These are phyloP conservation scores for Muntiacus reevesi DNA, from an alignment of 2,113 vertebrate genomes.

Conservation along the genomic window DNA sequence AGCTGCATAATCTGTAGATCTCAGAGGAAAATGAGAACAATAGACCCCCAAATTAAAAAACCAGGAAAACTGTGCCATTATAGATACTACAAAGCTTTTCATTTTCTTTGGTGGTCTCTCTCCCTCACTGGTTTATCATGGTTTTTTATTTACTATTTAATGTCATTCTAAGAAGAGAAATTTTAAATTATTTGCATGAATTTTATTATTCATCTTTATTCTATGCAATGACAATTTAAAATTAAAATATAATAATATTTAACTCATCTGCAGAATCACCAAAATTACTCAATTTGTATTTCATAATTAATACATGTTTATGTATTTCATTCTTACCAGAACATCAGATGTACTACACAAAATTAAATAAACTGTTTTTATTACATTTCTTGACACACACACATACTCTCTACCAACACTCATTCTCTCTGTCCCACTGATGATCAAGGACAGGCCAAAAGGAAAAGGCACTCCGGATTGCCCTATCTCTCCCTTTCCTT, in stretches of 20 bases:
- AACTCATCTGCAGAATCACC: not conserved
- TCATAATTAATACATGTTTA: not conserved
- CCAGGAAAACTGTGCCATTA: not conserved
- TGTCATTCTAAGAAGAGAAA: not conserved
- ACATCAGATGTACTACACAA: not conserved
- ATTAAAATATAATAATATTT: not conserved
- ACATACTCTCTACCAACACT: not conserved
- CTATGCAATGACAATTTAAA: not conserved
- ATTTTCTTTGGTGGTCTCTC: not conserved
- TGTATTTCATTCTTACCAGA: constrained; percentile 1
- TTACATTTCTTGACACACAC: not conserved
- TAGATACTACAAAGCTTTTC: not conserved
- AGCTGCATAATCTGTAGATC: not conserved
- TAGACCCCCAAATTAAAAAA: not conserved
- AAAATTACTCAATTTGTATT: not conserved
- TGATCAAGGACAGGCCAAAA: not conserved
- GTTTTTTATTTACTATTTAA: not conserved
- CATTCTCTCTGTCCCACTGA: not conserved
- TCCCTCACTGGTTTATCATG: not conserved
- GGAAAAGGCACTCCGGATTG: not conserved
- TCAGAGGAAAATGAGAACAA: not conserved
- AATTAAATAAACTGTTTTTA: not conserved
- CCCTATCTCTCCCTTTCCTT: not conserved
- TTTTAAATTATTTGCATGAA: not conserved
- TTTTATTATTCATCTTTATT: constrained; percentile 1